These are phyloP conservation scores for Acipenser transmontanus DNA, from an alignment of 2,797 vertebrate species.

Conservation along the genomic window DNA sequence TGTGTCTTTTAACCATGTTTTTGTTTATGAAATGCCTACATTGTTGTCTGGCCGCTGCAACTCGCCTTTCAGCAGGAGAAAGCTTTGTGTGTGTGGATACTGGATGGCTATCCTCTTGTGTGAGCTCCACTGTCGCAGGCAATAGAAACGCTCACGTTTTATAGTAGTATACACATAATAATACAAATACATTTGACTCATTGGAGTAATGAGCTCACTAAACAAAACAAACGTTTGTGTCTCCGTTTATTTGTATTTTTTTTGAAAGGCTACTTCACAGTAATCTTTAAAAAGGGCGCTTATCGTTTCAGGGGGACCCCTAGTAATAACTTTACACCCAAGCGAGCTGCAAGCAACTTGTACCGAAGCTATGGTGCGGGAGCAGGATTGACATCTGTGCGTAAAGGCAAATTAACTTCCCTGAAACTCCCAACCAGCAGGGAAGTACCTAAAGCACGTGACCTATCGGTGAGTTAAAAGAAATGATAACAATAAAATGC, in stretches of 20 bases:
- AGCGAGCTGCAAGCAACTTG: too few relatives aligned
- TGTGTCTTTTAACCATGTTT: too few relatives aligned
- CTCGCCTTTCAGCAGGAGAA: not conserved
- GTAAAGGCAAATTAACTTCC: conserved; percentile 38
- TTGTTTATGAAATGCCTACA: too few relatives aligned
- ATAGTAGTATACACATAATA: not conserved
- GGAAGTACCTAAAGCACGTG: conserved; percentile 33
- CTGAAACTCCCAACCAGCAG: conserved; percentile 47
- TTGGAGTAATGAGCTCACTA: not conserved
- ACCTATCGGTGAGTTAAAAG: conserved; percentile 45
- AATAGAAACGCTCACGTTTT: not conserved
- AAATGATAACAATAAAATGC: not conserved
- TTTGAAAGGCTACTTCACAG: too few relatives aligned
- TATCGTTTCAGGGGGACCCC: too few relatives aligned
- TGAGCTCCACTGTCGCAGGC: conserved; percentile 1
- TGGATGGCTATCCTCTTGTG: not conserved
- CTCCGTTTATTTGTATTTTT: conserved; percentile 9
- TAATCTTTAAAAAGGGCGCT: too few relatives aligned
- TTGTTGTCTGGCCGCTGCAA: too few relatives aligned
- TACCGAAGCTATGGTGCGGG: conserved; percentile 42
- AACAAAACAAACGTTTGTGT: not conserved
- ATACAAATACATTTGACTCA: not conserved
- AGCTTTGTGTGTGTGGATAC: conserved; percentile 15
- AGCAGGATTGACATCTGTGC: conserved; percentile 37
- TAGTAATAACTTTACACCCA: too few relatives aligned